Percentiles rank a stretch among this genome's conserved stretches.
phyloP scores from a whole-genome alignment of 2,113 vertebrate genomes.

The Amia ocellicauda region DNA sequence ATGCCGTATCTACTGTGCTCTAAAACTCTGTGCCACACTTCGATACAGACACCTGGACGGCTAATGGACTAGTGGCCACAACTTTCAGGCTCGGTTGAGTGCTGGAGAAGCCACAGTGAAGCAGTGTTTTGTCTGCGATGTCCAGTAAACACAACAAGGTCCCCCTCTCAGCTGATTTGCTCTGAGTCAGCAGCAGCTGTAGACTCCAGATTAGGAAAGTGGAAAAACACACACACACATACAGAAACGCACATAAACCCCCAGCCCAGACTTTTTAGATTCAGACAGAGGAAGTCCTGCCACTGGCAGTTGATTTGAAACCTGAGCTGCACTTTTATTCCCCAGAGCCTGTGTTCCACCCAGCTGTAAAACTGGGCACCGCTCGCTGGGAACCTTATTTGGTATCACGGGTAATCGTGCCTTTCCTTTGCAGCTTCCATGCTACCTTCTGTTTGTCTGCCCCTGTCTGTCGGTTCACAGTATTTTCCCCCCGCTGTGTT shows the following conservation, averaged over 20 bases:
- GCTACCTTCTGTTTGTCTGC: slow-evolving; percentile 3
- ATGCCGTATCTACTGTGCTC: too few species aligned
- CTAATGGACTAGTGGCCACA: too few species aligned
- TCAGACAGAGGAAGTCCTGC: slow-evolving; percentile 4
- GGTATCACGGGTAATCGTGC: slow-evolving; percentile 13
- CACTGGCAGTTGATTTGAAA: not conserved
- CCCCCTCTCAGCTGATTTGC: not conserved
- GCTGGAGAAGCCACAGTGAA: too few species aligned
- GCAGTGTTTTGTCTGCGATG: too few species aligned
- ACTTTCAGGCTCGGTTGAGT: too few species aligned
- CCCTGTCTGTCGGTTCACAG: not conserved
- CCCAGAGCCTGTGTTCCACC: not conserved
- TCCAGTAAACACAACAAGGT: too few species aligned
- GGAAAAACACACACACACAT: too few species aligned
- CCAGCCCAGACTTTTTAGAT: not conserved
- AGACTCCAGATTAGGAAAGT: slow-evolving; percentile 3
- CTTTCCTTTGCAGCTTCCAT: not conserved
- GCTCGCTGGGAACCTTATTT: slow-evolving; percentile 23
- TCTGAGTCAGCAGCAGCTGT: not conserved
- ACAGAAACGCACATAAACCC: too few species aligned
- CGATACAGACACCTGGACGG: too few species aligned
- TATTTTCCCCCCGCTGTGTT: too few species aligned
- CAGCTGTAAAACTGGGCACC: not conserved
- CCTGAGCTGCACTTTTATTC: not conserved
- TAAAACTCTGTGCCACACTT: too few species aligned